Conservation (phyloP, 2,113 vertebrate genomes). For the Rynchops niger region DNA sequence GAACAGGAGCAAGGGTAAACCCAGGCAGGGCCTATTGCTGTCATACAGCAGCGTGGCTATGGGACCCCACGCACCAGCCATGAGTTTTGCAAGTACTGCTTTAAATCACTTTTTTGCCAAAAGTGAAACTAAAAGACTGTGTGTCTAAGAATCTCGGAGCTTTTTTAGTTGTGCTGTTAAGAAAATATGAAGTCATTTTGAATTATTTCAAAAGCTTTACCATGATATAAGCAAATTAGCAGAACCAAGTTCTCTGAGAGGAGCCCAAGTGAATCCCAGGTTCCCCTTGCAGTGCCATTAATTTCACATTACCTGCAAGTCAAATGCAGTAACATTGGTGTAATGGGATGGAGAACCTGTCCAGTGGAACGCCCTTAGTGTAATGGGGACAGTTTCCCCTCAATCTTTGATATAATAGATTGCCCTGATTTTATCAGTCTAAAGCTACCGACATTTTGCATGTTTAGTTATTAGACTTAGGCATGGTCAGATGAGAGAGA, state of each 20-base stretch:
- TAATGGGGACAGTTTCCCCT: neutral
- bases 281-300: neutral
- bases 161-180: neutral
- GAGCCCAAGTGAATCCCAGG: neutral
- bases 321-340: no score
- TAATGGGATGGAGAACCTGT: neutral
- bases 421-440: neutral
- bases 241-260: neutral
- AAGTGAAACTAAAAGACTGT: neutral
- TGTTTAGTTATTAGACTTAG: neutral
- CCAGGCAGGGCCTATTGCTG: neutral
- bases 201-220: neutral
- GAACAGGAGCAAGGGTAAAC: neutral
- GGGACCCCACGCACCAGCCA: fast-evolving
- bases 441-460: neutral
- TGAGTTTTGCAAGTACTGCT: neutral
- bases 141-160: neutral
- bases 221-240: neutral
- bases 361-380: neutral
- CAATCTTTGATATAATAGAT: fast-evolving
- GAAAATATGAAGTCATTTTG: neutral
- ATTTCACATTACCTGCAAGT: neutral
- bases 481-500: neutral
- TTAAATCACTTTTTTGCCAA: neutral
- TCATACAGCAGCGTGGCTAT: neutral